Conservation (phyloP, 2,888 invertebrate genomes). For the Latheticus oryzae region DNA sequence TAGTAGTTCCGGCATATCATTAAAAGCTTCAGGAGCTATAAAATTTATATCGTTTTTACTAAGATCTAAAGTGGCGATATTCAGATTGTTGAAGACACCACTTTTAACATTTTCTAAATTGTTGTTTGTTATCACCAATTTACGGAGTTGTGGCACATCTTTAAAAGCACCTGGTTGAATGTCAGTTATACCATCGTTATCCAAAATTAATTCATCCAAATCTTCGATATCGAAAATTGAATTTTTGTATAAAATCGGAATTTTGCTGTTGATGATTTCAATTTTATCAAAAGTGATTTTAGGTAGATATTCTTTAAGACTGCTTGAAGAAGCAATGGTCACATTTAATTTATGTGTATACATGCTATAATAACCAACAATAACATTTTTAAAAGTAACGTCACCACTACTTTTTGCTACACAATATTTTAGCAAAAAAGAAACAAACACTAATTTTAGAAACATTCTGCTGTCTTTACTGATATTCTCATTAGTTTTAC, state of each 20-base stretch:
- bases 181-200: conserved; percentile 44
- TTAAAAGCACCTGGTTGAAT: conserved; percentile 50
- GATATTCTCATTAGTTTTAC: background rate
- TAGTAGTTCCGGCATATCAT: conserved; percentile 46
- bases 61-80: conserved; percentile 48
- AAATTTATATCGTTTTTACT: conserved; percentile 47
- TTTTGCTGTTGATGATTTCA: conserved; percentile 49
- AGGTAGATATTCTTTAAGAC: conserved; percentile 51
- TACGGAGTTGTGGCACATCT: conserved; percentile 46
- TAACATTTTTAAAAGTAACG: conserved; percentile 54
- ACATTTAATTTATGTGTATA: conserved; percentile 52
- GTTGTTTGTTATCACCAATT: conserved; percentile 45
- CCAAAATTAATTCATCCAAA: conserved; percentile 52
- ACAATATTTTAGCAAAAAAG: too few species aligned
- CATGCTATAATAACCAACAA: conserved; percentile 49
- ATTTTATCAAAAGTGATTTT: conserved; percentile 48
- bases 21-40: conserved; percentile 47
- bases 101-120: conserved; percentile 45
- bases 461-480: background rate
- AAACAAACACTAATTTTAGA: conserved; percentile 6
- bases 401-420: background rate
- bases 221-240: conserved; percentile 50
- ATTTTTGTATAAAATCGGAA: conserved; percentile 51
- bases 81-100: conserved; percentile 50
- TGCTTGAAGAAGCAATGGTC: conserved; percentile 47